These are phyloP conservation scores for Rana temporaria DNA, from an alignment of 2,113 vertebrate genomes.

Conservation along the genomic window DNA sequence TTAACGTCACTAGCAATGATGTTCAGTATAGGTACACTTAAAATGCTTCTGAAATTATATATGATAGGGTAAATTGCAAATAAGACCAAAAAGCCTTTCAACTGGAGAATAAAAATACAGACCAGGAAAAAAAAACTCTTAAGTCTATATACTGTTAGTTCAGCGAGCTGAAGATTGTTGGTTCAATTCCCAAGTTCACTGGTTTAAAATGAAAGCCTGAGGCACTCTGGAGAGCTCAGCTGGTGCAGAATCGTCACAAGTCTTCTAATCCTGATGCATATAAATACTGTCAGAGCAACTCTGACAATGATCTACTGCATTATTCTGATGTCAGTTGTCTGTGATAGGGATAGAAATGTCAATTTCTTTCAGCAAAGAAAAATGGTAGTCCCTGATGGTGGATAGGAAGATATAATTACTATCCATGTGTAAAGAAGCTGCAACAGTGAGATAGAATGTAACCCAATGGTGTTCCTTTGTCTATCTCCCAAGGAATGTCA, in stretches of 20 bases:
- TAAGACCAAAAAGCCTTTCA: conserved; percentile 13
- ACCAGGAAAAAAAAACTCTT: conserved; percentile 32
- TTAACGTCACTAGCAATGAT: neutral
- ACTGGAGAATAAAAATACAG: conserved; percentile 31
- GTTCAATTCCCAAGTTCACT: conserved; percentile 56
- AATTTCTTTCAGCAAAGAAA: conserved; percentile 38
- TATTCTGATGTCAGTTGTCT: conserved; percentile 53
- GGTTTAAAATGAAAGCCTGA: conserved; percentile 56
- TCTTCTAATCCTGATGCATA: conserved; percentile 54
- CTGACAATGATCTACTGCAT: conserved; percentile 51
- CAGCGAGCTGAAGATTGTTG: conserved; percentile 47
- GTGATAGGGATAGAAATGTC: conserved; percentile 56
- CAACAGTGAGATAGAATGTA: neutral
- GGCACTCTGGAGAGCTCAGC: conserved; percentile 49
- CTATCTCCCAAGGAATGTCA: neutral
- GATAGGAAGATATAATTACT: conserved; percentile 41
- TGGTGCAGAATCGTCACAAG: conserved; percentile 53
- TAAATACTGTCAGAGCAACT: conserved; percentile 51
- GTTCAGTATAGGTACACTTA: neutral
- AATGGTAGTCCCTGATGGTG: conserved; percentile 43
- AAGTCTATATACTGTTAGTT: conserved; percentile 49
- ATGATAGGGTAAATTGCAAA: conserved; percentile 16
- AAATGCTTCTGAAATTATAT: neutral
- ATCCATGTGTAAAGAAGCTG: neutral
- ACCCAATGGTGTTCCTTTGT: neutral